Percentiles rank a stretch among this genome's conserved stretches.
Conservation (phyloP, 2,888 invertebrate species). For the Callyntrura guangdongensis region DNA sequence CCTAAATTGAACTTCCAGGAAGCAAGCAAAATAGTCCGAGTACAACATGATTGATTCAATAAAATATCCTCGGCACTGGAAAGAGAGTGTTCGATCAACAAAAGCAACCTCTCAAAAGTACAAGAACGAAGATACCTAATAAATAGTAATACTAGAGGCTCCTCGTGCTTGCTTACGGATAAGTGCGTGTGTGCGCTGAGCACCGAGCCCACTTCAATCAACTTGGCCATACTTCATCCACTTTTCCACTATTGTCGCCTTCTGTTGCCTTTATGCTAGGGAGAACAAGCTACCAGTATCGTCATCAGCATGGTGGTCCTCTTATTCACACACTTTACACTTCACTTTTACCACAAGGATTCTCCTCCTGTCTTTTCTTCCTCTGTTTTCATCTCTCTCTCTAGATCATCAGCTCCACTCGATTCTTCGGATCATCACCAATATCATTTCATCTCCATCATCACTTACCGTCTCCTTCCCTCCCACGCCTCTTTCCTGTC, state of each 20-base stretch:
- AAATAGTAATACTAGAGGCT: background rate
- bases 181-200: constrained; percentile 24
- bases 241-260: constrained; percentile 31
- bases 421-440: constrained; percentile 31
- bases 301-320: background rate
- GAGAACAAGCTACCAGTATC: background rate
- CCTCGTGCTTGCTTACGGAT: constrained; percentile 18
- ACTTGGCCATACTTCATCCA: constrained; percentile 48
- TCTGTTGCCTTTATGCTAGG: constrained; percentile 25
- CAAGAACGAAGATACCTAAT: background rate
- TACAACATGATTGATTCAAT: constrained; percentile 35
- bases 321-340: constrained; percentile 54
- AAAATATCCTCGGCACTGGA: background rate
- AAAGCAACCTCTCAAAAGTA: background rate
- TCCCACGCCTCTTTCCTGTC: constrained; percentile 31
- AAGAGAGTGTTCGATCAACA: background rate
- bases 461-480: constrained; percentile 44
- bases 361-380: constrained; percentile 29
- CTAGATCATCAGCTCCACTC: constrained; percentile 18
- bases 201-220: constrained; percentile 52
- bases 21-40: background rate
- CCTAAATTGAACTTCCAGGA: too few species aligned
- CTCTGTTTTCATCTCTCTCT: background rate
- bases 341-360: constrained; percentile 39
- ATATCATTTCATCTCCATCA: constrained; percentile 60